Base-by-base conservation (phyloP, 2,113 vertebrate species). In the Pheucticus melanocephalus region DNA sequence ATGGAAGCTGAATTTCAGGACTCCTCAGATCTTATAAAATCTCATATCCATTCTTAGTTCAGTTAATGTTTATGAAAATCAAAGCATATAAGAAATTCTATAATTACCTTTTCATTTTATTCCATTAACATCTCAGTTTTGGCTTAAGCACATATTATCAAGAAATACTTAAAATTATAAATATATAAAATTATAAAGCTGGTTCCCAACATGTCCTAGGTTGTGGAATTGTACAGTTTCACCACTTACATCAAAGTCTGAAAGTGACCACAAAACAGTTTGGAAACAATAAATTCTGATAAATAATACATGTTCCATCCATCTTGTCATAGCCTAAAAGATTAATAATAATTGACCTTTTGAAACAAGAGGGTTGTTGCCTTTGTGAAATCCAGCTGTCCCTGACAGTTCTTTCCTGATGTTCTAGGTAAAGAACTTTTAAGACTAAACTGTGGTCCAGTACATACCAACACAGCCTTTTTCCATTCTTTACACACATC, bases 251-350 rank as follows among this genome's bases (percentile, higher is more conserved):
- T 31, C 42, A 14, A 27, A 51, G 31, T 50, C 54, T 63, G 35
- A 44, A 6, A 86, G 42, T 35, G 39, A 92, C 71, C 21, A 86
- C 7, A 64, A 20, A 51, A 59, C 9, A 19, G 14, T 68, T 61
- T 48, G 45, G 24, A 63, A 86, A 80, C 5, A 57, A 2, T 10
- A 33, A 59, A 16, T 56, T 80, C 15, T 68, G 11, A 72, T 44
- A 77, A 78, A 51, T 40, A 81, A n/a, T 16, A 51, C 0, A 0
- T 2, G 4, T 61, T 72, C 27, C 20, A 48, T 60, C 3, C 0
- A 65, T 33, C 22, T 59, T 40, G 14, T n/a, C 8, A 61, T 27
- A 76, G 11, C 42, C 14, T 45, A 61, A 3, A 9, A 28, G 15
- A 48, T 10, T 17, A 23, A 14, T 31, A 65, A 65, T 53, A 82